Percentiles rank a stretch among this genome's conserved stretches.
Conservation (phyloP, 1,140 invertebrate genomes). For the Caenorhabditis tropicalis region DNA sequence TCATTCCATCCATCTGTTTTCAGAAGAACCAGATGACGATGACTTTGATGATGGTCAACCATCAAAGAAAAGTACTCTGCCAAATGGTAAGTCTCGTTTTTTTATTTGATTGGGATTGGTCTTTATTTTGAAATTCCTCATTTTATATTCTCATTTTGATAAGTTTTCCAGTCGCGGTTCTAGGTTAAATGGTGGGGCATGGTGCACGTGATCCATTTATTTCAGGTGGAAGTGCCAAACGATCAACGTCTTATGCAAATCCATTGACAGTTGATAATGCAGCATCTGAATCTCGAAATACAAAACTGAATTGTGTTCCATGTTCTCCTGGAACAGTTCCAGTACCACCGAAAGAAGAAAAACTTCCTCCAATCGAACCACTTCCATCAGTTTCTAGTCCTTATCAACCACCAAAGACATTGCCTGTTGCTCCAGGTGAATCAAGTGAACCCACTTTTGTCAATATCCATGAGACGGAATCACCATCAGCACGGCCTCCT, state of each 20-base stretch:
- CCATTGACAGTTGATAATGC: constrained; percentile 22
- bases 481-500: neutral
- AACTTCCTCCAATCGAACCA: neutral
- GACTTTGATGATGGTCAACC: neutral
- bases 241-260: constrained; percentile 6
- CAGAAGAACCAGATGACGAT: constrained; percentile 31
- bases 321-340: constrained; percentile 10
- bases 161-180: constrained; percentile 3
- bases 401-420: constrained; percentile 1
- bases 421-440: constrained; percentile 31
- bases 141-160: neutral
- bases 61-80: neutral
- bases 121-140: neutral
- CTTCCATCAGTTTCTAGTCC: constrained; percentile 6
- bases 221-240: constrained; percentile 6
- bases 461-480: neutral
- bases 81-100: neutral
- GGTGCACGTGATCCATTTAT: constrained; percentile 27
- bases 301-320: neutral
- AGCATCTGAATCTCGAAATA: neutral
- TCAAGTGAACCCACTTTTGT: neutral
- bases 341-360: constrained; percentile 38
- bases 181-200: constrained; percentile 33
- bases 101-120: neutral
- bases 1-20: neutral